Evolutionary conservation across 2,888 invertebrate species (phyloP).

Genomic region (Amblyjoppa fuscipennis): DNA sequence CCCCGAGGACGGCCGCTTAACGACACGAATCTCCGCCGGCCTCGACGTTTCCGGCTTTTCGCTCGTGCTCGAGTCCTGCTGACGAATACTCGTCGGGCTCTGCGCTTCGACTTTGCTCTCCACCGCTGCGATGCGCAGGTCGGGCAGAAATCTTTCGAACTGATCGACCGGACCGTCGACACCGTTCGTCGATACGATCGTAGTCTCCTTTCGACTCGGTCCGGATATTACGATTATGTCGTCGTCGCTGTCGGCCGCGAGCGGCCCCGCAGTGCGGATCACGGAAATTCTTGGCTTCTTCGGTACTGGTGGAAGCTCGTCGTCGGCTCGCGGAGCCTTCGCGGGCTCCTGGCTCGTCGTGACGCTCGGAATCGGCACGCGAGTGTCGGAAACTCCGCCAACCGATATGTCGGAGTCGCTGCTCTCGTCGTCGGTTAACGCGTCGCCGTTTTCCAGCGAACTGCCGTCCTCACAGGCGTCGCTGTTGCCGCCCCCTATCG

Average conservation of each 20-base stretch:
- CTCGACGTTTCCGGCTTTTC: not conserved
- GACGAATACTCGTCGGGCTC: not conserved
- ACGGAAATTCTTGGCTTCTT: slow-evolving; percentile 56
- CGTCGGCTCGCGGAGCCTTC: slow-evolving; percentile 10
- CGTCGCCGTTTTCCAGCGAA: slow-evolving; percentile 4
- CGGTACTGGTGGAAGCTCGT: slow-evolving; percentile 56
- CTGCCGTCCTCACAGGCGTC: not conserved
- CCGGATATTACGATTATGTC: slow-evolving; percentile 62
- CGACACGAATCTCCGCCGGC: not conserved
- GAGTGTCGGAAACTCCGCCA: slow-evolving; percentile 73
- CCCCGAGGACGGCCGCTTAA: not conserved
- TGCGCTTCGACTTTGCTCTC: not conserved
- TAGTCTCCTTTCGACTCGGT: slow-evolving; percentile 36
- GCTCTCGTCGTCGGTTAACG: slow-evolving; percentile 49
- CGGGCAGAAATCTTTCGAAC: not conserved
- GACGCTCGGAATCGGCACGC: slow-evolving; percentile 6
- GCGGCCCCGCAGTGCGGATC: not conserved
- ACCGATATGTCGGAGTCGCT: slow-evolving; percentile 81
- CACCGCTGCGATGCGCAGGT: not conserved
- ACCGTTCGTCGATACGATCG: not conserved
- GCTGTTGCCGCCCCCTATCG: slow-evolving; percentile 8
- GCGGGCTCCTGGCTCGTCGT: not conserved
- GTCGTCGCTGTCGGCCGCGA: slow-evolving; percentile 66
- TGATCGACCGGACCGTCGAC: not conserved
- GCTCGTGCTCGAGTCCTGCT: not conserved